Percentiles rank a stretch among this genome's conserved stretches.
Evolutionary conservation across 2,797 vertebrate genomes (phyloP).

Genomic region (Neopelma chrysocephalum): DNA sequence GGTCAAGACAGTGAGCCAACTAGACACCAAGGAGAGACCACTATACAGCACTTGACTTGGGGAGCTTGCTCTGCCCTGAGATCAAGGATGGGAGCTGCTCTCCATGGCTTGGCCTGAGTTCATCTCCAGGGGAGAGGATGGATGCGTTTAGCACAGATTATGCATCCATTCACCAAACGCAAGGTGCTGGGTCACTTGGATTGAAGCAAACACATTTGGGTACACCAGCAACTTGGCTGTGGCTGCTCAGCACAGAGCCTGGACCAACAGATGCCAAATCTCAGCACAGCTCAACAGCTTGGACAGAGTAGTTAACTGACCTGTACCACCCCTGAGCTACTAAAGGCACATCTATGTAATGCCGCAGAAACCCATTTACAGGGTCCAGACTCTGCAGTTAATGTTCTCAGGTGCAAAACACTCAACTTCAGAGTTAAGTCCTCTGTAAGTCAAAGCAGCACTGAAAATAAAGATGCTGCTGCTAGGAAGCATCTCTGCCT

Average conservation of each 20-base stretch:
- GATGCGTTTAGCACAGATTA: not conserved
- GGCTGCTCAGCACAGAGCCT: not conserved
- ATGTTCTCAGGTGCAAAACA: not conserved
- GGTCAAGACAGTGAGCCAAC: not conserved
- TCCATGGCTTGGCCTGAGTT: not conserved
- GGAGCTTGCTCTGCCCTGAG: not conserved
- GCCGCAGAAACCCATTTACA: not conserved
- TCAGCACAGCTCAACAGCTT: not conserved
- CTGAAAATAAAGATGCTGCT: not conserved
- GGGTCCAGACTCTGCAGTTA: not conserved
- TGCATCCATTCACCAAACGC: fast-evolving
- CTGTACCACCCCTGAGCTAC: not conserved
- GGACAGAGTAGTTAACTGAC: not conserved
- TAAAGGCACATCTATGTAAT: not conserved
- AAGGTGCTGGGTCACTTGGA: not conserved
- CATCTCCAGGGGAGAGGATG: not conserved
- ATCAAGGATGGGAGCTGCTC: not conserved
- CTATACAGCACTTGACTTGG: fast-evolving
- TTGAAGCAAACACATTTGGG: not conserved
- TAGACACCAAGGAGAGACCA: not conserved
- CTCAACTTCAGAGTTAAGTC: not conserved
- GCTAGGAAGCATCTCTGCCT: not conserved
- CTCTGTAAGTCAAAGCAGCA: not conserved
- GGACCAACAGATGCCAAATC: not conserved
- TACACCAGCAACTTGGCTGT: not conserved